Percentiles rank a stretch among this genome's conserved stretches.
phyloP scores from a whole-genome alignment of 2,113 vertebrate genomes.

The Takifugu flavidus region DNA sequence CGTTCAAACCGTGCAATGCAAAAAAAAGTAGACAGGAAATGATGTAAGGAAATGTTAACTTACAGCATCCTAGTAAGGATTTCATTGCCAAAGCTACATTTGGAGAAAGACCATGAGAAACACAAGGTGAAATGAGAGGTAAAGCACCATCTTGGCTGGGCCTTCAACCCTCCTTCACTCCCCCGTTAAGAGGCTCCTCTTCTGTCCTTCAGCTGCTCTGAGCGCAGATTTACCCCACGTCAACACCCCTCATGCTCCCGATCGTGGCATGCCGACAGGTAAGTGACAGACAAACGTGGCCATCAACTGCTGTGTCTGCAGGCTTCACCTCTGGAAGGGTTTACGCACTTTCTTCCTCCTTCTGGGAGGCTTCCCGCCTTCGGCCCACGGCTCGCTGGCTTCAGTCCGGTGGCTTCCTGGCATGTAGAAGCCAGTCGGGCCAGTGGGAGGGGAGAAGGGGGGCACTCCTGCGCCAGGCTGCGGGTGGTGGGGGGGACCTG shows the following conservation, averaged over 20 bases:
- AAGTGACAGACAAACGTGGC: slow-evolving; percentile 59
- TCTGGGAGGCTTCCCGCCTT: slow-evolving; percentile 78
- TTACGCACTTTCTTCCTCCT: slow-evolving; percentile 88
- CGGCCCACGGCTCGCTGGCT: slow-evolving; percentile 62
- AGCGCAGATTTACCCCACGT: slow-evolving; percentile 17
- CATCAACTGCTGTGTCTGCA: slow-evolving; percentile 33
- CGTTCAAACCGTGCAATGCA: slow-evolving; percentile 52
- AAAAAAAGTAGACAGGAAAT: slow-evolving; percentile 48
- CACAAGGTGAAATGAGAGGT: slow-evolving; percentile 43
- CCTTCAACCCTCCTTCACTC: slow-evolving; percentile 37
- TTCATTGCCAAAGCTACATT: slow-evolving; percentile 59
- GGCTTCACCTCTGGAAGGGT: slow-evolving; percentile 85
- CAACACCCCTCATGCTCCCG: slow-evolving; percentile 35
- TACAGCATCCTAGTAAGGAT: slow-evolving; percentile 43
- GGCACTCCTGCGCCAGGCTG: slow-evolving; percentile 51
- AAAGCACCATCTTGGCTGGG: slow-evolving; percentile 48
- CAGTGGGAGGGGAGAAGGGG: slow-evolving; percentile 64
- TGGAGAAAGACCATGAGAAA: slow-evolving; percentile 41
- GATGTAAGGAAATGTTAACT: slow-evolving; percentile 38
- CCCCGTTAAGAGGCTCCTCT: slow-evolving; percentile 20
- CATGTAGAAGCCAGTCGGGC: slow-evolving; percentile 73
- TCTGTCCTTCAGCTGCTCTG: slow-evolving; percentile 35
- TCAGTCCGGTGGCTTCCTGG: slow-evolving; percentile 66
- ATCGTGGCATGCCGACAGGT: slow-evolving; percentile 46
- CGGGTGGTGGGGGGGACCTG: slow-evolving; percentile 63